A percentile compares a stretch with the other conserved stretches of the same genome.
Evolutionary conservation across 2,113 vertebrate genomes (phyloP).

Genomic region (Pardalotus punctatus): DNA sequence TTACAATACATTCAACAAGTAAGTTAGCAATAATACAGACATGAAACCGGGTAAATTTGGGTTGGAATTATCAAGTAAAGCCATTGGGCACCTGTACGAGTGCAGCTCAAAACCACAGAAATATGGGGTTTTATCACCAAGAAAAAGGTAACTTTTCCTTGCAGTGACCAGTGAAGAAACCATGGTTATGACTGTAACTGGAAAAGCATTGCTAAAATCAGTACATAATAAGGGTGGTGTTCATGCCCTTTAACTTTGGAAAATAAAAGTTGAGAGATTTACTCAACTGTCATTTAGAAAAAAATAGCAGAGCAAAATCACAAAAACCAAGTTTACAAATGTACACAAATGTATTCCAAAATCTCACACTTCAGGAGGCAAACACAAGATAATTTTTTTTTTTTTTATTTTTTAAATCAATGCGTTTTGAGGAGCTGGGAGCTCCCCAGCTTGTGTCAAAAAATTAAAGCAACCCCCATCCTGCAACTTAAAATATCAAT

Average conservation of each 20-base stretch:
- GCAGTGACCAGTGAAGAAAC: neutral
- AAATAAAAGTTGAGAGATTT: neutral
- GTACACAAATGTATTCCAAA: neutral
- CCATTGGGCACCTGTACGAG: neutral
- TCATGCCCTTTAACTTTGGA: neutral
- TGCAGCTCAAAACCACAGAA: neutral
- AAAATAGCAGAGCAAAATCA: neutral
- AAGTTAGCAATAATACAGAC: neutral
- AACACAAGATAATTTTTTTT: neutral
- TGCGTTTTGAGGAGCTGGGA: neutral
- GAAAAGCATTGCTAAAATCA: neutral
- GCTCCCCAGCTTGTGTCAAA: neutral
- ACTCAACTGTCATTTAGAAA: neutral
- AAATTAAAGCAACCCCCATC: neutral
- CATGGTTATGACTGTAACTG: neutral
- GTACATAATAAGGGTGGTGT: fast-evolving
- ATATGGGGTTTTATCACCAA: neutral
- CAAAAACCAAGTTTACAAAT: neutral
- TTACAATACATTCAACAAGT: neutral
- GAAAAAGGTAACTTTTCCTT: neutral
- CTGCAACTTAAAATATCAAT: neutral
- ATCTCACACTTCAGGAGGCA: neutral
- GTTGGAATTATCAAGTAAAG: neutral
- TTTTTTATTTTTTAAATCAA: neutral
- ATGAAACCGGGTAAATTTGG: neutral